Evolutionary conservation across 2,113 vertebrate species (phyloP).

Genomic region (Muntiacus muntjak): DNA sequence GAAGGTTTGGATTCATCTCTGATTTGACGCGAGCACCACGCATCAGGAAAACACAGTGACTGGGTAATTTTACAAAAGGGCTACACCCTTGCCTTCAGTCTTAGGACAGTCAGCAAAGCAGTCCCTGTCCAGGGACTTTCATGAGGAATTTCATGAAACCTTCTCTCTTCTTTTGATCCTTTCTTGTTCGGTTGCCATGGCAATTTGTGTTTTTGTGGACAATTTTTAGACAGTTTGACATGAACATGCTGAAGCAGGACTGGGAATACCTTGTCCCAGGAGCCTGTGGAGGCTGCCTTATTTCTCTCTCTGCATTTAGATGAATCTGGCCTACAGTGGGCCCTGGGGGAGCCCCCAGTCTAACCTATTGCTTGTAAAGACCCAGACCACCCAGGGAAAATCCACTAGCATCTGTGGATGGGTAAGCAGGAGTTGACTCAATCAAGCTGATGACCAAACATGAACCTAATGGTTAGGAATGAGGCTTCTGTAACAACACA

Average conservation of each 20-base stretch:
- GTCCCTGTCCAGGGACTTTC: not conserved
- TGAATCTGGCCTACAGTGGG: not conserved
- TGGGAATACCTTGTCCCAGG: not conserved
- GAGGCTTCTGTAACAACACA: slow-evolving; percentile 39
- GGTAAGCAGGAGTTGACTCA: slow-evolving; percentile 25
- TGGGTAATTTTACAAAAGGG: not conserved
- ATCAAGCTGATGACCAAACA: slow-evolving; percentile 34
- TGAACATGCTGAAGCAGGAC: not conserved
- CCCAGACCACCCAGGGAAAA: not conserved
- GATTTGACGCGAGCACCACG: slow-evolving; percentile 10
- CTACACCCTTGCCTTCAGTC: not conserved
- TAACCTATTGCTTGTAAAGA: not conserved
- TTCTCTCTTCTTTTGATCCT: not conserved
- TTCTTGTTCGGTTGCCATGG: slow-evolving; percentile 52
- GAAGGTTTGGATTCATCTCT: slow-evolving; percentile 45
- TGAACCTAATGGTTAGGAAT: slow-evolving; percentile 21
- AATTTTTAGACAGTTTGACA: slow-evolving; percentile 6
- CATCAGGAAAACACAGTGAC: slow-evolving; percentile 17
- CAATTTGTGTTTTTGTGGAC: slow-evolving; percentile 41
- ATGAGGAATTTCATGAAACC: not conserved
- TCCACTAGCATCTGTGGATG: not conserved
- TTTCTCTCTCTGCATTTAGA: not conserved
- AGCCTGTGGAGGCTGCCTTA: not conserved
- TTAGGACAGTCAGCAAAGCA: not conserved
- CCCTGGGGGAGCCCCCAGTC: not conserved